Base-by-base conservation (phyloP, 2,888 invertebrate species). In the Steinernema hermaphroditum region DNA sequence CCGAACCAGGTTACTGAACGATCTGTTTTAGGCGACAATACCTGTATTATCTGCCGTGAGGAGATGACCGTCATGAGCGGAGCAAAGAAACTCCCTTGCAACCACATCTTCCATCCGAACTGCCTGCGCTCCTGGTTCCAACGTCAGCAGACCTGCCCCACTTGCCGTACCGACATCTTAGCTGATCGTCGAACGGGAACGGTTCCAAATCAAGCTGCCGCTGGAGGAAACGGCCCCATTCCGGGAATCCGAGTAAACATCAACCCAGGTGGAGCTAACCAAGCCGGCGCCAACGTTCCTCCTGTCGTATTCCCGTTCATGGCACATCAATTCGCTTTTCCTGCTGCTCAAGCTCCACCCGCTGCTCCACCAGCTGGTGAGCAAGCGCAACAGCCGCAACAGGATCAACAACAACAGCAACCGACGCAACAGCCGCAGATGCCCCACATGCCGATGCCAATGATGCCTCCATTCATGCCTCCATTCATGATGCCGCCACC, bases 51-150 rank as follows among this genome's bases (percentile, higher is more conserved):
- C 84, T 99, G 98, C 87, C 91, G 96, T 19, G 92, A 93, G 87
- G 92, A 93, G 87, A 93, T 93, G 92, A 90, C 90, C 72, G 89
- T 90, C 71, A 81, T 75, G 34, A 74, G 73, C 73, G 74, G 84
- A 73, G 74, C 96, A 49, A 98, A 99, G 89, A 97, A 96, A 87
- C 89, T 99, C 78, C 97, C 98, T 0, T 99, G 98, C 89, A 95
- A 95, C 88, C 98, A 99, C 88, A 97, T 99, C 85, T 98, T 99
- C 90, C 98, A 99, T 89, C 93, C 96, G 62, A 93, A 93, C 72
- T 98, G 98, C 88, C 90, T 98, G 72, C 91, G 97, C 69, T 94
- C 96, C 46, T 99, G 98, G 98, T 99, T 99, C 89, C 98, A 98
- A 75, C 91, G 98, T 9, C 98, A 99, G 88, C 98, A 99, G 89